A percentile compares a stretch with the other conserved stretches of the same genome.
These are phyloP conservation scores for Rhinogobio ventralis DNA, from an alignment of 2,797 vertebrate genomes.

Conservation along the genomic window DNA sequence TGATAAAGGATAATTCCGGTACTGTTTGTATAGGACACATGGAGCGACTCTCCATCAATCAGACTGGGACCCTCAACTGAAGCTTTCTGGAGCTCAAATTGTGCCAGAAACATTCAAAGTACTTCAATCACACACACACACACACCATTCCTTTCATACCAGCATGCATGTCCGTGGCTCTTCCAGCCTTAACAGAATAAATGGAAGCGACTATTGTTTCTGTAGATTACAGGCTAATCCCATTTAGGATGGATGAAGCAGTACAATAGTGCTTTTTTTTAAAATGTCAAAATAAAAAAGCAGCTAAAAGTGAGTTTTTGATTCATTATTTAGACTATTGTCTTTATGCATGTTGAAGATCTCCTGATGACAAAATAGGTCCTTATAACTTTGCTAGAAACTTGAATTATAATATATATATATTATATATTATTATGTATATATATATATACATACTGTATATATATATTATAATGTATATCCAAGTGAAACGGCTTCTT, in stretches of 20 bases:
- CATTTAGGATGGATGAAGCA: constrained; percentile 46
- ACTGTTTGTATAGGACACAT: constrained; percentile 66
- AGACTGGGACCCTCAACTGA: constrained; percentile 61
- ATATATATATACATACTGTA: too few species aligned
- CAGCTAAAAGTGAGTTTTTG: constrained; percentile 1
- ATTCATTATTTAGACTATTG: not conserved
- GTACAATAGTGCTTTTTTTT: constrained; percentile 39
- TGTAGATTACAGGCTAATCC: constrained; percentile 60
- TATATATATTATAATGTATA: too few species aligned
- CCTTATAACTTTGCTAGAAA: not conserved
- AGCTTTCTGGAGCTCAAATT: constrained; percentile 52
- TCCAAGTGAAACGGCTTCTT: too few species aligned
- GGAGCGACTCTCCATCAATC: constrained; percentile 54
- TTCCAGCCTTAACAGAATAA: constrained; percentile 56
- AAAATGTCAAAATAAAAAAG: constrained; percentile 30
- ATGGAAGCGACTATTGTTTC: constrained; percentile 69
- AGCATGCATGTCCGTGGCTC: constrained; percentile 53
- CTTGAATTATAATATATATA: too few species aligned
- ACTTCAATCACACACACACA: constrained; percentile 45
- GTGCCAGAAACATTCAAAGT: constrained; percentile 61
- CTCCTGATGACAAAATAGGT: not conserved
- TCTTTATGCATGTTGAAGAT: not conserved
- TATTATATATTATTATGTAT: too few species aligned
- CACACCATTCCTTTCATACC: constrained; percentile 61
- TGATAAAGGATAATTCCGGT: constrained; percentile 71